phyloP scores from a whole-genome alignment of 1,140 invertebrate genomes.

The Ceratina calcarata region DNA sequence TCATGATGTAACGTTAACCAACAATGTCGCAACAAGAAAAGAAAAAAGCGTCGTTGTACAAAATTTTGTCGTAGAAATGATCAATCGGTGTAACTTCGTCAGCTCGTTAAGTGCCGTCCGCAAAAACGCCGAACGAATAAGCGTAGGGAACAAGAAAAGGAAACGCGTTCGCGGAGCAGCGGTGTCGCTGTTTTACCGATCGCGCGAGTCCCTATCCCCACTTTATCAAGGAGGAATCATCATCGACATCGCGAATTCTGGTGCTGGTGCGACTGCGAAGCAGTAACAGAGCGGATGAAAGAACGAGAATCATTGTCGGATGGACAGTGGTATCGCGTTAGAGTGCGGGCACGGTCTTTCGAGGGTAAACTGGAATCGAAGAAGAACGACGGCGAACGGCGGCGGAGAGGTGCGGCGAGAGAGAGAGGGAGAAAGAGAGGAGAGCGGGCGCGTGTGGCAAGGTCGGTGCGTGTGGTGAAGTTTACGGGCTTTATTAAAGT shows the following conservation, averaged over 20 bases:
- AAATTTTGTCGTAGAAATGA: constrained; percentile 21
- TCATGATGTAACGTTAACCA: constrained; percentile 12
- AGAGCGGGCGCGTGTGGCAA: constrained; percentile 42
- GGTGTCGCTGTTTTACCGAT: constrained; percentile 51
- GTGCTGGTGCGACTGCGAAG: constrained; percentile 20
- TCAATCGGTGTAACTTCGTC: background rate
- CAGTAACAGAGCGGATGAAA: constrained; percentile 36
- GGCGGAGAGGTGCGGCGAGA: constrained; percentile 25
- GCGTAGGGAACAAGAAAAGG: background rate
- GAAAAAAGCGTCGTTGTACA: background rate
- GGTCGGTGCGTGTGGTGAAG: constrained; percentile 44
- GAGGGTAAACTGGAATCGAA: constrained; percentile 16
- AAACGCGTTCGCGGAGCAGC: background rate
- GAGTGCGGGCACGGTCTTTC: constrained; percentile 3
- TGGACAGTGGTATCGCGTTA: constrained; percentile 27
- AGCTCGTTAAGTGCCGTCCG: no score
- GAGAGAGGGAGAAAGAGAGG: constrained; percentile 34
- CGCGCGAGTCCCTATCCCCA: constrained; percentile 12
- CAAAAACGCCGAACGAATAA: background rate
- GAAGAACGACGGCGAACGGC: background rate
- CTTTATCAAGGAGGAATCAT: constrained; percentile 22
- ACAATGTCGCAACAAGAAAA: constrained; percentile 1
- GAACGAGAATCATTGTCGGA: constrained; percentile 45
- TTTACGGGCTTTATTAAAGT: constrained; percentile 46
- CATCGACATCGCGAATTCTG: constrained; percentile 5